Conservation (phyloP, 2,888 invertebrate species). For the Drosophila buzzatii region DNA sequence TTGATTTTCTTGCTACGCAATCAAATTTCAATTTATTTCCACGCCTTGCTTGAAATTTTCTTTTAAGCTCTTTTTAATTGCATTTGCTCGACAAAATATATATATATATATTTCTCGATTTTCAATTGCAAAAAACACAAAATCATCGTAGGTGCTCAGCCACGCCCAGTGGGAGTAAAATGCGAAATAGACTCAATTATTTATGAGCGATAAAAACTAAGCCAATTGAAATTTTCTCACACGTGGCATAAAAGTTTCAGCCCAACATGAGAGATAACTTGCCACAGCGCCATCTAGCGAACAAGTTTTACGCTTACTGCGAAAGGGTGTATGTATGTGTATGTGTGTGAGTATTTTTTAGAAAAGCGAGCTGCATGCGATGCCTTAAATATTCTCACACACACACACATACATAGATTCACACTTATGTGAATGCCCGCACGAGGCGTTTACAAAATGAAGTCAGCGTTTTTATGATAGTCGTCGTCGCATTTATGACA, state of each 20-base stretch:
- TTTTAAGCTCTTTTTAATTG: constrained; percentile 36
- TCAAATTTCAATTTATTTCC: constrained; percentile 9
- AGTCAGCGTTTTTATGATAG: constrained; percentile 74
- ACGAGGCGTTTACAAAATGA: constrained; percentile 69
- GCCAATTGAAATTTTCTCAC: constrained; percentile 70
- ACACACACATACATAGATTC: neutral
- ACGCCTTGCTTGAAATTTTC: neutral
- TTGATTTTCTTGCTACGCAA: neutral
- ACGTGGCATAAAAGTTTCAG: constrained; percentile 53
- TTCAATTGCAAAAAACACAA: constrained; percentile 29
- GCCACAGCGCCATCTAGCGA: constrained; percentile 51
- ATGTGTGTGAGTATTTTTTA: constrained; percentile 12
- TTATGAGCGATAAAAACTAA: constrained; percentile 58
- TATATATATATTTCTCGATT: constrained; percentile 6
- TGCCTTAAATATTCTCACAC: constrained; percentile 54
- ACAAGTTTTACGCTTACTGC: constrained; percentile 43
- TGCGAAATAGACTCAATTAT: constrained; percentile 43
- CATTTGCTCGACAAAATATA: constrained; percentile 5
- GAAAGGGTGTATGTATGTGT: constrained; percentile 1
- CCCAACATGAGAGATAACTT: constrained; percentile 32
- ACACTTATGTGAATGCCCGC: constrained; percentile 20
- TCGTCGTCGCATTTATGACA: constrained; percentile 68
- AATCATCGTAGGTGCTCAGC: neutral
- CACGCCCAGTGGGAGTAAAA: neutral
- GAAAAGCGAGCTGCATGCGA: constrained; percentile 37